These are phyloP conservation scores for Pycnomerus fuliginosus DNA, from an alignment of 2,888 invertebrate genomes.

Conservation along the genomic window DNA sequence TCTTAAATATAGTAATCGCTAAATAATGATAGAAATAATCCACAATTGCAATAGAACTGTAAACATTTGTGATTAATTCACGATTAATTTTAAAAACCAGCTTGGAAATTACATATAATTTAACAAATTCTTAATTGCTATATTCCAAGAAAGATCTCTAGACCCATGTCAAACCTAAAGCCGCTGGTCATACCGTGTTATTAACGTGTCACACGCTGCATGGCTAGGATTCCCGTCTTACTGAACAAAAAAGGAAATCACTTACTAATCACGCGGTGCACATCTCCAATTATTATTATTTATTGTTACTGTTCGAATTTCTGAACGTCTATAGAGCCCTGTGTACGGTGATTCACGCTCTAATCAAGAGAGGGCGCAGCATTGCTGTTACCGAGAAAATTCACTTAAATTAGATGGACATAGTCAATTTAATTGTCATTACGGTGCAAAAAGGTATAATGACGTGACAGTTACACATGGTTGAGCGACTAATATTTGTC, in stretches of 20 bases:
- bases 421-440: no score
- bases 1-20: slow-evolving; percentile 18
- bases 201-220: slow-evolving; percentile 45
- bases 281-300: no score
- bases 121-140: slow-evolving; percentile 49
- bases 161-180: slow-evolving; percentile 48
- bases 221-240: slow-evolving; percentile 17
- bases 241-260: slow-evolving; percentile 16
- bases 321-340: no score
- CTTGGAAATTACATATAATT: slow-evolving; percentile 46
- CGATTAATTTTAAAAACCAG: slow-evolving; percentile 40
- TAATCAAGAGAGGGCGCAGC: no score
- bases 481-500: no score
- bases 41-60: slow-evolving; percentile 23
- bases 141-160: slow-evolving; percentile 44
- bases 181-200: slow-evolving; percentile 44
- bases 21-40: slow-evolving; percentile 20
- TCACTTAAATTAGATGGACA: no score
- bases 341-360: no score
- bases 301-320: no score
- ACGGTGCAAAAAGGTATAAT: no score
- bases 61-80: slow-evolving; percentile 41
- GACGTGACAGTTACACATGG: no score
- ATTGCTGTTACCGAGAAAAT: no score
- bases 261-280: slow-evolving; percentile 21